Evolutionary conservation across 2,888 invertebrate species (phyloP).

Genomic region (Drosophila neutralis): DNA sequence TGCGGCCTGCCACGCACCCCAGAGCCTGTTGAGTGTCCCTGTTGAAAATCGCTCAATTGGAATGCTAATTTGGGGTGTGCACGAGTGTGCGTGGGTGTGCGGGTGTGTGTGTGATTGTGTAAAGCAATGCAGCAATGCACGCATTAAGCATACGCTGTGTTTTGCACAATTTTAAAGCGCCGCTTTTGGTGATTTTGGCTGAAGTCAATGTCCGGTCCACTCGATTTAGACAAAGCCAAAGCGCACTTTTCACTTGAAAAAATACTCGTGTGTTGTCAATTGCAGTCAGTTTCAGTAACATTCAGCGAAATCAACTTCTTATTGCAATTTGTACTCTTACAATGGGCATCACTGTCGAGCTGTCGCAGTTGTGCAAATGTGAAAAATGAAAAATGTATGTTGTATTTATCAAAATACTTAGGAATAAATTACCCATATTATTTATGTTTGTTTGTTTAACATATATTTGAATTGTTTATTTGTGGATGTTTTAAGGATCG

Average conservation of each 20-base stretch:
- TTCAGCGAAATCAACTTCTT: slow-evolving; percentile 28
- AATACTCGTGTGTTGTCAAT: slow-evolving; percentile 34
- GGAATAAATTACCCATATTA: background rate
- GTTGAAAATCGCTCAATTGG: slow-evolving; percentile 57
- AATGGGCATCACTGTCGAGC: too few species aligned
- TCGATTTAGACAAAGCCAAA: slow-evolving; percentile 31
- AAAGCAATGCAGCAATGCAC: background rate
- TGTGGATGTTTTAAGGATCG: too few species aligned
- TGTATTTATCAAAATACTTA: background rate
- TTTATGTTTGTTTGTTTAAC: background rate
- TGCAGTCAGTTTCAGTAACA: slow-evolving; percentile 26
- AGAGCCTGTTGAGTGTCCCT: slow-evolving; percentile 51
- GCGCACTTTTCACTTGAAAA: slow-evolving; percentile 23
- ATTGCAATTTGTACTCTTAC: slow-evolving; percentile 23
- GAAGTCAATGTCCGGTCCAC: slow-evolving; percentile 30
- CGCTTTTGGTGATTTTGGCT: background rate
- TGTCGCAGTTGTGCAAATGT: background rate
- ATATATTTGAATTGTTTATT: too few species aligned
- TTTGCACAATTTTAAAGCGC: slow-evolving; percentile 25
- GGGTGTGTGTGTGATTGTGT: background rate
- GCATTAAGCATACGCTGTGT: slow-evolving; percentile 44
- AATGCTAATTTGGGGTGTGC: slow-evolving; percentile 59
- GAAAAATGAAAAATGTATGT: fast-evolving
- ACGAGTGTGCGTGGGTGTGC: background rate
- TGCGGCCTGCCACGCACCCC: slow-evolving; percentile 58